Percentiles rank a stretch among this genome's conserved stretches.
Evolutionary conservation across 2,888 invertebrate genomes (phyloP).

Genomic region (Spodoptera littoralis): DNA sequence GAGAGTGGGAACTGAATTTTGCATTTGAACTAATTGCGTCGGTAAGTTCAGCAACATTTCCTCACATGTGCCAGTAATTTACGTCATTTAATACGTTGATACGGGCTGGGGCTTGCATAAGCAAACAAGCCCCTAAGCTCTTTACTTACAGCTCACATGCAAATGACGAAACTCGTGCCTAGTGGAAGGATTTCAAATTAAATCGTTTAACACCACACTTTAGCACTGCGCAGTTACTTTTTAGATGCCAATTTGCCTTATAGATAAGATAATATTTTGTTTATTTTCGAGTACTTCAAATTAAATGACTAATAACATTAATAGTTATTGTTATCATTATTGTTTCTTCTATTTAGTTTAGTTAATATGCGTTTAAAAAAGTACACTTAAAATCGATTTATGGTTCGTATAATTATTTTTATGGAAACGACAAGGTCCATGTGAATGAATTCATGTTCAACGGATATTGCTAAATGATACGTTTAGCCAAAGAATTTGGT

Average conservation of each 20-base stretch:
- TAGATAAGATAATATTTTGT: constrained; percentile 15
- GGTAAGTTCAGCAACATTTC: constrained; percentile 63
- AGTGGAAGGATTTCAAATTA: constrained; percentile 59
- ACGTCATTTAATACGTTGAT: constrained; percentile 65
- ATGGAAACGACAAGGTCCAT: constrained; percentile 48
- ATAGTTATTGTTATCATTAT: too few species aligned
- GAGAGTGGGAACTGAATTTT: constrained; percentile 40
- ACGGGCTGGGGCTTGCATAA: constrained; percentile 76
- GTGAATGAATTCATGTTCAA: constrained; percentile 57
- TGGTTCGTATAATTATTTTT: neutral
- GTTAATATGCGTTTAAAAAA: too few species aligned
- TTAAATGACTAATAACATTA: constrained; percentile 21
- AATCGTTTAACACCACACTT: constrained; percentile 30
- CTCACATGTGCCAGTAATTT: constrained; percentile 77
- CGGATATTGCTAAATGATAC: constrained; percentile 59
- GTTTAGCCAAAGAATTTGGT: constrained; percentile 48
- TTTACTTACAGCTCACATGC: constrained; percentile 75
- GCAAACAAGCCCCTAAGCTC: constrained; percentile 78
- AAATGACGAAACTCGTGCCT: constrained; percentile 72
- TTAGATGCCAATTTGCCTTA: neutral
- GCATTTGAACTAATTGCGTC: constrained; percentile 58
- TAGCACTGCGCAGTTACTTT: too few species aligned
- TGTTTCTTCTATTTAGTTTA: too few species aligned
- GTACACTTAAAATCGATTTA: too few species aligned
- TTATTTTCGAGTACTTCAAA: constrained; percentile 16